These are phyloP conservation scores for Phrixothrix hirtus DNA, from an alignment of 2,888 invertebrate genomes.

Conservation along the genomic window DNA sequence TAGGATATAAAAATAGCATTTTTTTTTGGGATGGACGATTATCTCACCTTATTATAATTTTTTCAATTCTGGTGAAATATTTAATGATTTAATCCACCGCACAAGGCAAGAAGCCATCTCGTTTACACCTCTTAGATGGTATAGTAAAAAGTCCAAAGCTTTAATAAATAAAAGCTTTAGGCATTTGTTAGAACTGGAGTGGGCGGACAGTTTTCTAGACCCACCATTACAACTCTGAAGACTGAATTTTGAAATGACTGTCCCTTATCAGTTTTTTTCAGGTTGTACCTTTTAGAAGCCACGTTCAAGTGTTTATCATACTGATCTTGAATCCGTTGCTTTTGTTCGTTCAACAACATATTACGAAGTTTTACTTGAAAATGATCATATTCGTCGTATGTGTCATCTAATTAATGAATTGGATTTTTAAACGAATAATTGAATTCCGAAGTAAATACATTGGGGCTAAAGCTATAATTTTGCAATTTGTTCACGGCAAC, in stretches of 20 bases:
- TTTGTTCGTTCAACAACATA: background rate
- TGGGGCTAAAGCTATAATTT: background rate
- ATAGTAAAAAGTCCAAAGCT: too few species aligned
- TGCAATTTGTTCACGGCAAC: background rate
- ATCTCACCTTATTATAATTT: too few species aligned
- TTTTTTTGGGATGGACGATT: too few species aligned
- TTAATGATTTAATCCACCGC: conserved; percentile 13
- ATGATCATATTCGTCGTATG: too few species aligned
- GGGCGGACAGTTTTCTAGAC: conserved; percentile 24
- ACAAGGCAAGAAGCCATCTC: conserved; percentile 29
- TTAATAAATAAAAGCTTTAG: too few species aligned
- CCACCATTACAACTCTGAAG: too few species aligned
- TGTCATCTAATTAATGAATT: too few species aligned
- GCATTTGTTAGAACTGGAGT: conserved; percentile 26
- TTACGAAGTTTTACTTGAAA: background rate
- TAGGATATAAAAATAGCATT: too few species aligned
- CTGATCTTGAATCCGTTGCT: background rate
- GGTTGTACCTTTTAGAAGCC: background rate
- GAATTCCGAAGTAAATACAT: background rate
- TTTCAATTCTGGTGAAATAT: background rate
- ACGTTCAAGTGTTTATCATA: too few species aligned
- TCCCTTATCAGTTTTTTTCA: background rate
- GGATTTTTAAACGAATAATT: background rate
- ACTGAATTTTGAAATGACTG: too few species aligned
- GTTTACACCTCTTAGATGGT: conserved; percentile 26